Base-by-base conservation (phyloP, 2,888 invertebrate genomes). In the Idaea biselata region DNA sequence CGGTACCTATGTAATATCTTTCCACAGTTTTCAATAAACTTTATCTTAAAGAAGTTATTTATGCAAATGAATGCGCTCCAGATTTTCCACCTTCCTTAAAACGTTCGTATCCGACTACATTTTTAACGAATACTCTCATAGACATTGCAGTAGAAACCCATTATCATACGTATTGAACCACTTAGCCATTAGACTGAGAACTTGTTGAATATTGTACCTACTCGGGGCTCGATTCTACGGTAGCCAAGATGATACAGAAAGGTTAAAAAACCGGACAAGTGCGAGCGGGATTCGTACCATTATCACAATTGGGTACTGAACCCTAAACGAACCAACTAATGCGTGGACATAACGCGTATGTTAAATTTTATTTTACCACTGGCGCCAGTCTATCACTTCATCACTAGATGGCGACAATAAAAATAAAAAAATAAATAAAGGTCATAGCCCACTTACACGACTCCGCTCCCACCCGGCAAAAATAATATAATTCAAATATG, bases 181-280 rank as follows among this genome's bases (percentile, higher is more conserved):
- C 17, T 55, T 55, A 17, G 55, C 55, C 55, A 56, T 56, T 56
- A 56, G 56, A 56, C 18, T 18, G 18, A 56, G 56, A 56, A 56
- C 56, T 18, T 56, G 18, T 56, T 56, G 56, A 56, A 56, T 56
- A 56, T 56, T 56, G 56, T 18, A 56, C 7, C 55, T 25, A 25
- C 44, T 2, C 44, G 44, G 44, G 44, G 44, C 44, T 11, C 44
- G 11, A 44, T 44, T 44, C 44, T 44, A 14, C 8, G 14, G 44
- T 14, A 44, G 5, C 2, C 6, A 44, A 44, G 44, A 11, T 44
- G 11, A 44, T 3, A 44, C 8, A 44, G 14, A 11, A 44, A 44
- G 0, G 8, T 3, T 44, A 11, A 11, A 32, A 32, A 7, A 32
- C 4, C 7, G 32, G 4, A 32, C 4, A 32, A 32, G 7, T 32